Percentiles rank a stretch among this genome's conserved stretches.
These are phyloP conservation scores for Dasysyrphus tricinctus DNA, from an alignment of 2,888 invertebrate species.

Conservation along the genomic window DNA sequence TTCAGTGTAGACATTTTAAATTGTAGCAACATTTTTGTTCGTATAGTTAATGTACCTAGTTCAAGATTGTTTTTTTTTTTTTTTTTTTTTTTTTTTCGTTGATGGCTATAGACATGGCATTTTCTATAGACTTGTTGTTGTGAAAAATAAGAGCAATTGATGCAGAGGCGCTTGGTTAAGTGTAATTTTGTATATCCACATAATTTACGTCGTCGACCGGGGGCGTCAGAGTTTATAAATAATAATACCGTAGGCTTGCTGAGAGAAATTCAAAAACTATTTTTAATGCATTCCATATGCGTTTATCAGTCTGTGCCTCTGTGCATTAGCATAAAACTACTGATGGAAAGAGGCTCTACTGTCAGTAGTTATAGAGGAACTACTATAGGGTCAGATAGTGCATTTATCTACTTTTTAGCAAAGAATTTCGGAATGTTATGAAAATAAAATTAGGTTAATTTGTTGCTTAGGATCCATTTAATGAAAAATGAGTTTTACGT, in stretches of 20 bases:
- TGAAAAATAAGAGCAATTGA: slow-evolving; percentile 5
- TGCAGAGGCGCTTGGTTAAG: slow-evolving; percentile 13
- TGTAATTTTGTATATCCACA: background rate
- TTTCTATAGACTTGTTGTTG: background rate
- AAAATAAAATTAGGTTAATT: too few relatives aligned
- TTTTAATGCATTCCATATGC: slow-evolving; percentile 16
- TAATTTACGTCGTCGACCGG: background rate
- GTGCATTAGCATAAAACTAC: background rate
- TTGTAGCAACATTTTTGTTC: background rate
- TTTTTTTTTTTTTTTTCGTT: background rate
- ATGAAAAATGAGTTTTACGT: too few relatives aligned
- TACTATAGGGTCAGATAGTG: too few relatives aligned
- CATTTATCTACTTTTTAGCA: too few relatives aligned
- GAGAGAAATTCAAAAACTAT: slow-evolving; percentile 6
- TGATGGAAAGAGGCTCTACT: background rate
- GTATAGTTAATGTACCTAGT: background rate
- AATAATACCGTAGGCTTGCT: background rate
- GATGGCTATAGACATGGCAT: too few relatives aligned
- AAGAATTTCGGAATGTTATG: too few relatives aligned
- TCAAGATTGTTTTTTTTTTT: background rate
- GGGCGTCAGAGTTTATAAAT: slow-evolving; percentile 45
- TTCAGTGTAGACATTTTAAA: background rate
- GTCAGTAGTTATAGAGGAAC: too few relatives aligned
- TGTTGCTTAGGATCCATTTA: too few relatives aligned
- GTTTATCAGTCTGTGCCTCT: too few relatives aligned